These are phyloP conservation scores for Brachynemurus nebulosus DNA, from an alignment of 2,888 invertebrate genomes.

Conservation along the genomic window DNA sequence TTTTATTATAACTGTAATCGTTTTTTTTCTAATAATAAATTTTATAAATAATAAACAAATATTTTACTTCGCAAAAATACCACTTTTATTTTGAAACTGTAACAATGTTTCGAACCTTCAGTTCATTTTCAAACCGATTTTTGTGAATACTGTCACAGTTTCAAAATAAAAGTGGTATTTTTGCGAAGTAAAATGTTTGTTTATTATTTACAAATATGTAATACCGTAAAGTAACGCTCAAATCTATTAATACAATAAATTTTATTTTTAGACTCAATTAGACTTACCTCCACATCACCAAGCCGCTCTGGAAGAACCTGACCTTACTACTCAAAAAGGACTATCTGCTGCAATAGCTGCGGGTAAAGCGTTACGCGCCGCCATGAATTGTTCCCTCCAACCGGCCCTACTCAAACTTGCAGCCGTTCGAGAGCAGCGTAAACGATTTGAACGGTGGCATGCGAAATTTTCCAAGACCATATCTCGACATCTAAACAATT, in stretches of 20 bases:
- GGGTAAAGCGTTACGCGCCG: slow-evolving; percentile 57
- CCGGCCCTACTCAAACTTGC: slow-evolving; percentile 48
- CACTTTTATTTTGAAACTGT: no score
- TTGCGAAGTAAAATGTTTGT: no score
- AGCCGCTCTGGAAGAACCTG: slow-evolving; percentile 54
- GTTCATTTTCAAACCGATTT: no score
- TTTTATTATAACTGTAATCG: no score
- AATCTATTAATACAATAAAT: no score
- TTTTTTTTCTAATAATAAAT: not conserved
- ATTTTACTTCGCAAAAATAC: no score
- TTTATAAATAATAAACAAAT: no score
- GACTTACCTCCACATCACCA: slow-evolving; percentile 55
- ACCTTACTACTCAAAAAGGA: slow-evolving; percentile 49
- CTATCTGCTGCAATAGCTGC: slow-evolving; percentile 51
- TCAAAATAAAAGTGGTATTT: no score
- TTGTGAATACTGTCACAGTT: no score
- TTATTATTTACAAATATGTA: no score
- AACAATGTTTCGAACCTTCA: no score
- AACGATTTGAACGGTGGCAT: slow-evolving; percentile 61
- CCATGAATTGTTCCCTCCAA: slow-evolving; percentile 55
- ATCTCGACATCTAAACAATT: slow-evolving; percentile 82
- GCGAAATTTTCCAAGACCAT: slow-evolving; percentile 70
- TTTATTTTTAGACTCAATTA: slow-evolving; percentile 40
- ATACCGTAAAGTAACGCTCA: no score
- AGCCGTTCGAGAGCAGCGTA: slow-evolving; percentile 69